Evolutionary conservation across 1,140 invertebrate genomes (phyloP), one percentile per base, ranked within the genome.

Genomic region (Diuraphis noxia): DNA sequence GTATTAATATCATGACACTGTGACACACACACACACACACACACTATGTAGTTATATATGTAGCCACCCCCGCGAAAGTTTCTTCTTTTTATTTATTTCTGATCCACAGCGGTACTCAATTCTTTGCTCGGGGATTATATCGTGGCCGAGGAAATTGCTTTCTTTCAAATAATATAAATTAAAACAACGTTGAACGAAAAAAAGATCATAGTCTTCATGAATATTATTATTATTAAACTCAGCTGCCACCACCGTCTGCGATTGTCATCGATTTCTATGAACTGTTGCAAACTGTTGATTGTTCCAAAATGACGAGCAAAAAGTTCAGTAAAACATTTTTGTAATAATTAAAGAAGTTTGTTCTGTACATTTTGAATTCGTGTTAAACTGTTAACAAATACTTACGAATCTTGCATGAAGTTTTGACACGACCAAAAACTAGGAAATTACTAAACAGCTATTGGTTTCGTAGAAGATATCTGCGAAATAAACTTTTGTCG

Each of bases 161-260:
- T 90, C 63, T 49, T 79, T 79, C 88, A n/a, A 46, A 79, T 79
- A 79, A 90, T 90, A 90, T 90, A 90, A 90, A 90, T 90, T 90
- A 79, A 79, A 90, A 90, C 40, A 41, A 89, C 52, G n/a, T 34
- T 8, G 38, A 38, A 81, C 79, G 23, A 81, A 81, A 84, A 84
- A 41, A 43, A n/a, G 43, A n/a, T 72, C 30, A 72, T 17, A n/a
- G n/a, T 72, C 13, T 72, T n/a, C 56, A 72, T 72, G 56, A 10
- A 72, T 72, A 72, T n/a, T 72, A n/a, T 63, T 30, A 25, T 52
- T 52, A 52, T 52, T 52, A 52, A 72, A 72, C n/a, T n/a, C 46
- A 21, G n/a, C n/a, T 13, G 56, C n/a, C n/a, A 4, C 19, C 56
- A n/a, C 56, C n/a, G 13, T 13, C 17, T n/a, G 30, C 17, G 13